These are phyloP conservation scores for Darevskia mixta DNA, from an alignment of 2,797 vertebrate genomes.

Conservation along the genomic window DNA sequence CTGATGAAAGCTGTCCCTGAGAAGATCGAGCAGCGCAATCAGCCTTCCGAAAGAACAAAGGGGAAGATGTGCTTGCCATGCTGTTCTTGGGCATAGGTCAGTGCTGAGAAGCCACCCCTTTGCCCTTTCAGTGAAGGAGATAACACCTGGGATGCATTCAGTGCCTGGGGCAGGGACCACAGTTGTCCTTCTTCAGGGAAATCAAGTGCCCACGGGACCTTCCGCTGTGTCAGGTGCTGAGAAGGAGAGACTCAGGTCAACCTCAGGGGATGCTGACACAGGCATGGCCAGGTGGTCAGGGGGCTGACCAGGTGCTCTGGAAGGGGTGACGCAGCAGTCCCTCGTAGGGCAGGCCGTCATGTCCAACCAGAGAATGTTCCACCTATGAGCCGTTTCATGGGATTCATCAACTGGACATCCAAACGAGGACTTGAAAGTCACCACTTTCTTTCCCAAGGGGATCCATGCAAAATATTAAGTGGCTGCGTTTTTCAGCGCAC, in stretches of 20 bases:
- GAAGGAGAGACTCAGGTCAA: constrained; percentile 9
- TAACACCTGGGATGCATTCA: background rate
- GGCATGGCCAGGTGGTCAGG: background rate
- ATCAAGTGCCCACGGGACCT: accelerated
- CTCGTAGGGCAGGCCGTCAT: background rate
- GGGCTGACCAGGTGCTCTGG: background rate
- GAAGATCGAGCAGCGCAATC: background rate
- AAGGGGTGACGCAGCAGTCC: background rate
- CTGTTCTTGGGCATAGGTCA: background rate
- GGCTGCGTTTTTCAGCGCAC: background rate
- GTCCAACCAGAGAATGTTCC: background rate
- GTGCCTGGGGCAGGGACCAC: background rate
- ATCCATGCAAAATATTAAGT: background rate
- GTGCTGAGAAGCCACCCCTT: background rate
- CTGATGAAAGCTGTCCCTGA: background rate
- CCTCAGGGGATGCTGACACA: background rate
- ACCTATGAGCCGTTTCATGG: too few relatives aligned
- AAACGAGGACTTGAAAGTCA: background rate
- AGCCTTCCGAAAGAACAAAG: background rate
- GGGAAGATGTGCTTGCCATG: background rate
- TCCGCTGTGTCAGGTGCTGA: background rate
- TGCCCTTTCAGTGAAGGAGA: background rate
- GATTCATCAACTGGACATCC: background rate
- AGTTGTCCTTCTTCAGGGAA: background rate
- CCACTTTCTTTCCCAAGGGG: background rate